phyloP scores from a whole-genome alignment of 2,113 vertebrate genomes.

The Lonchura striata region DNA sequence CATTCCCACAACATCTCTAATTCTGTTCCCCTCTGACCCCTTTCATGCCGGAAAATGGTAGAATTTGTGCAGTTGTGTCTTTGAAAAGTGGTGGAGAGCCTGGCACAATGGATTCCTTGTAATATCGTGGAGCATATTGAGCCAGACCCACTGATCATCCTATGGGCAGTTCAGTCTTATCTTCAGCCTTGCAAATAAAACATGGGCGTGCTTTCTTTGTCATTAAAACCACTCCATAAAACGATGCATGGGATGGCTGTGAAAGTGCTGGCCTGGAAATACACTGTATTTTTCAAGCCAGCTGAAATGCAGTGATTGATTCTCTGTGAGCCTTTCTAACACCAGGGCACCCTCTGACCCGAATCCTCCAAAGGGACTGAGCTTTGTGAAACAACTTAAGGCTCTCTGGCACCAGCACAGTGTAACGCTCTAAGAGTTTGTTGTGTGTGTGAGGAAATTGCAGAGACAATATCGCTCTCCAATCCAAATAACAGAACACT shows the following conservation, averaged over 20 bases:
- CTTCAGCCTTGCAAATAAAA: neutral
- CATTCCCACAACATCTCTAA: constrained; percentile 55
- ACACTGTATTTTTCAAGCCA: neutral
- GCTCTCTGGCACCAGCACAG: neutral
- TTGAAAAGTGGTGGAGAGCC: constrained; percentile 6
- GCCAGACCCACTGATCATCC: neutral
- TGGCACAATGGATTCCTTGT: neutral
- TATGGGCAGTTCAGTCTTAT: neutral
- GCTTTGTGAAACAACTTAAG: neutral
- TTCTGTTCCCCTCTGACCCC: constrained; percentile 20
- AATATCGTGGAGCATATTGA: neutral
- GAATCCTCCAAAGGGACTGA: neutral
- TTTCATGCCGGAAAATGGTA: neutral
- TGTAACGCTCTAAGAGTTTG: neutral
- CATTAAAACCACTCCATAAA: neutral
- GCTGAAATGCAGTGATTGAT: neutral
- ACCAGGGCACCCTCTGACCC: neutral
- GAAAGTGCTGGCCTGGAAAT: neutral
- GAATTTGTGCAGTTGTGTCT: constrained; percentile 29
- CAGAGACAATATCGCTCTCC: neutral
- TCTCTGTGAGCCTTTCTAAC: neutral
- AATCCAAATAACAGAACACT: neutral
- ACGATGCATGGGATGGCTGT: neutral
- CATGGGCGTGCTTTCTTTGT: fast-evolving
- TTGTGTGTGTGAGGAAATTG: neutral